These are phyloP conservation scores for Papilio elwesi DNA, from an alignment of 2,888 invertebrate species.

Conservation along the genomic window DNA sequence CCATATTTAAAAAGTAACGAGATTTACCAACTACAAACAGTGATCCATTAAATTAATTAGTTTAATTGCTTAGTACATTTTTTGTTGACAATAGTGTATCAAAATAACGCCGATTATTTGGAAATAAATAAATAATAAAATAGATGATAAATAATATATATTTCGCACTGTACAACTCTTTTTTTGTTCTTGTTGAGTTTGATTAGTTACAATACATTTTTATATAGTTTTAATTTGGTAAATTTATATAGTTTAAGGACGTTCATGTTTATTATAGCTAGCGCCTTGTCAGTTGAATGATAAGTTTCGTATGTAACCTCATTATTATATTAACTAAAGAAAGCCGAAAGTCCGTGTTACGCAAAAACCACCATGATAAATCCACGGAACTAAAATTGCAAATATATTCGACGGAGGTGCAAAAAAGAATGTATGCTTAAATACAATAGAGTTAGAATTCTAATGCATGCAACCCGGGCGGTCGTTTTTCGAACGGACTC, in stretches of 20 bases:
- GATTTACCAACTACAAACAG: no score
- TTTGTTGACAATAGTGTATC: no score
- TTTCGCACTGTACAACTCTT: background rate
- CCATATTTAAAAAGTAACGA: no score
- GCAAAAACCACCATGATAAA: constrained; percentile 54
- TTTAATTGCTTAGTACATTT: no score
- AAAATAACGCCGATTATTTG: no score
- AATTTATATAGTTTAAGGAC: background rate
- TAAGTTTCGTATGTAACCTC: background rate
- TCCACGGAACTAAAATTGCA: constrained; percentile 67
- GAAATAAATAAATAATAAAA: no score
- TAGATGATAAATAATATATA: background rate
- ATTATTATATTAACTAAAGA: constrained; percentile 34
- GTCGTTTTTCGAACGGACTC: constrained; percentile 75
- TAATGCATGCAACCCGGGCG: constrained; percentile 78
- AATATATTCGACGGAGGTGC: constrained; percentile 75
- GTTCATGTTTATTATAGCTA: background rate
- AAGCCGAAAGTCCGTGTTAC: constrained; percentile 49
- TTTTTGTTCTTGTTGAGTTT: background rate
- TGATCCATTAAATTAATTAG: no score
- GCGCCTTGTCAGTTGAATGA: no score
- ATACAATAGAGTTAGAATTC: constrained; percentile 78
- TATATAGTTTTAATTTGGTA: no score
- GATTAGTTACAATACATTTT: background rate
- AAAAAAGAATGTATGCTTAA: constrained; percentile 82